Evolutionary conservation across 2,888 invertebrate species (phyloP).

Genomic region (Baronia brevicornis): DNA sequence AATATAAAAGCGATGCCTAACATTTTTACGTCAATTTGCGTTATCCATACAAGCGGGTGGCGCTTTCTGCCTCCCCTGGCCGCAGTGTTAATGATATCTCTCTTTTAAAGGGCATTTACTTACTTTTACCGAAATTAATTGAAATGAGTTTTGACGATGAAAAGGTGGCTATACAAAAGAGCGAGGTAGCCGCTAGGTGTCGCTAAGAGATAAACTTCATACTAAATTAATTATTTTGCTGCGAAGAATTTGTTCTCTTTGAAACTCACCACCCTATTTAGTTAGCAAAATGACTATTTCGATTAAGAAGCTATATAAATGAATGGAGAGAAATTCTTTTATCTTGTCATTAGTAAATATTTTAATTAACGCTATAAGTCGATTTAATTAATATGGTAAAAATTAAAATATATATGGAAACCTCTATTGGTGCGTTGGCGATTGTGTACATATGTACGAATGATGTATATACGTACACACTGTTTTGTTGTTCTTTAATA

Average conservation of each 20-base stretch:
- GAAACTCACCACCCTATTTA: constrained; percentile 49
- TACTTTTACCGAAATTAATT: constrained; percentile 74
- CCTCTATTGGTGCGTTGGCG: too few species aligned
- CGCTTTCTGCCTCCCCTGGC: constrained; percentile 28
- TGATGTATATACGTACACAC: too few species aligned
- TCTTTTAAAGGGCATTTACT: constrained; percentile 72
- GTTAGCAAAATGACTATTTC: constrained; percentile 48
- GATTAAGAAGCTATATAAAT: constrained; percentile 45
- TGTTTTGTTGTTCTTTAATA: too few species aligned
- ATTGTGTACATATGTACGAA: too few species aligned
- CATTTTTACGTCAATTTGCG: neutral
- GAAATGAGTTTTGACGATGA: constrained; percentile 75
- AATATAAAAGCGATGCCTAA: neutral
- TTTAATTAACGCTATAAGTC: constrained; percentile 2
- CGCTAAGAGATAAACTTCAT: constrained; percentile 67
- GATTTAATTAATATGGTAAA: neutral
- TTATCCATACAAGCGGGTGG: constrained; percentile 17
- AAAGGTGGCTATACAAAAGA: constrained; percentile 69
- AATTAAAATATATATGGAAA: too few species aligned
- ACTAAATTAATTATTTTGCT: constrained; percentile 71
- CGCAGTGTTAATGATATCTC: constrained; percentile 72
- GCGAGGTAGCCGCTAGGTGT: constrained; percentile 67
- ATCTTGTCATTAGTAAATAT: constrained; percentile 3
- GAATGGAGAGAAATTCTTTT: constrained; percentile 12
- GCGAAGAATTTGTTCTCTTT: constrained; percentile 64